Evolutionary conservation across 2,113 vertebrate species (phyloP), one percentile per base, ranked within the genome.

Genomic region (Isurus oxyrinchus): DNA sequence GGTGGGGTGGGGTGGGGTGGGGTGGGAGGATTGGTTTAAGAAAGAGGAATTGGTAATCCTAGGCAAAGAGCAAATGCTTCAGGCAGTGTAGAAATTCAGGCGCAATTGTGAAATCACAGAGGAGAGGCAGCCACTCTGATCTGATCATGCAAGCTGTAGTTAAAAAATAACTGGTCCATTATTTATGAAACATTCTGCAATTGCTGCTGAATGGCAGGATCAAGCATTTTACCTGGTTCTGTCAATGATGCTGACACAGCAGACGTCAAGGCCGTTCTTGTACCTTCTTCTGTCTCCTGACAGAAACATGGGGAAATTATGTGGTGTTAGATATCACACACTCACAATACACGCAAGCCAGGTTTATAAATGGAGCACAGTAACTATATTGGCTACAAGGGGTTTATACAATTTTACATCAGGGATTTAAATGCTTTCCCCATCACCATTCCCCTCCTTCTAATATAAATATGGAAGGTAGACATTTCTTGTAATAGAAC

Each of bases 231-330:
- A 84, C 55, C 93, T 27, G 53, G 76, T 66, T 96, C 93, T 96
- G 84, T 84, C 59, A 59, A 25, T 72, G 55, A 2, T 61, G 97
- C 97, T 97, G 97, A 97, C 96, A 96, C 97, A 97, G 97, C 97
- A 97, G 96, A 97, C 76, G 49, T 21, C 94, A 95, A 95, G 94
- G 94, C 94, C 94, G 10, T 76, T 72, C 49, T 49, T 95, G 27
- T 95, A 16, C 67, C 67, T 95, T 95, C 63, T 53, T 95, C 63
- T 53, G 21, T 76, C 44, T 95, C 49, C 23, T 35, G 40, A 49
- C 49, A 25, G 19, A 76, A 72, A 72, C 25, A 72, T 44, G 63
- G 44, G 40, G 35, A 49, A 53, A 69, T 19, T 35, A 76, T 69
- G 40, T 49, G 8, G n/a, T 69, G 23, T 44, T 94, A n/a, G 19